Percentiles rank a stretch among this genome's conserved stretches.
These are phyloP conservation scores for Athrips mouffetella DNA, from an alignment of 2,888 invertebrate genomes.

Conservation along the genomic window DNA sequence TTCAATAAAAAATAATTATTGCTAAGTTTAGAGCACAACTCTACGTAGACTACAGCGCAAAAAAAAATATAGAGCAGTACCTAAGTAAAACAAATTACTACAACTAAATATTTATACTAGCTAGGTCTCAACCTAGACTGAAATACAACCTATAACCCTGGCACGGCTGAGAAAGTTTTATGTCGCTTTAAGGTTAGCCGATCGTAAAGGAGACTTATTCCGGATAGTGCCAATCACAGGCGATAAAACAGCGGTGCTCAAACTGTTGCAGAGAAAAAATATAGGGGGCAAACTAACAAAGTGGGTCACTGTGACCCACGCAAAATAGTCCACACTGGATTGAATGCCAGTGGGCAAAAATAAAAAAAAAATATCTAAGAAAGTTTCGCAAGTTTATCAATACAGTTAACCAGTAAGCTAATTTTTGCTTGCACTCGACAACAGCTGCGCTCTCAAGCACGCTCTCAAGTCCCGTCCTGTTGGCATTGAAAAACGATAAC, in stretches of 20 bases:
- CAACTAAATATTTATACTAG: neutral
- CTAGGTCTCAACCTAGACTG: conserved; percentile 2
- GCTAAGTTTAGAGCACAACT: no score
- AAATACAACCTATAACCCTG: conserved; percentile 21
- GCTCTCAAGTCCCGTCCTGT: no score
- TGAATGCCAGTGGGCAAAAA: no score
- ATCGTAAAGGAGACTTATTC: conserved; percentile 39
- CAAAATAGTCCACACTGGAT: no score
- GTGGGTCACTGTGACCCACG: neutral
- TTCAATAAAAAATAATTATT: no score
- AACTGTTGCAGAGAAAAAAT: conserved; percentile 1
- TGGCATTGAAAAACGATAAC: no score
- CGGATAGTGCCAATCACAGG: conserved; percentile 47
- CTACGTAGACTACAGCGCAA: no score
- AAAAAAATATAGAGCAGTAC: neutral
- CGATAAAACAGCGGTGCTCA: conserved; percentile 22
- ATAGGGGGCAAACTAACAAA: neutral
- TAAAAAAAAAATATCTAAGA: no score
- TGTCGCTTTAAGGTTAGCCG: conserved; percentile 30
- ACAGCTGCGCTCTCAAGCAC: no score
- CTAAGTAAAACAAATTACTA: neutral
- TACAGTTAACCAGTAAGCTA: no score
- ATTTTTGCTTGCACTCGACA: no score
- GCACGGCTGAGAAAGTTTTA: conserved; percentile 30
- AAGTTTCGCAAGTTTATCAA: no score